phyloP scores from a whole-genome alignment of 1,140 invertebrate genomes.

The Patella vulgata region DNA sequence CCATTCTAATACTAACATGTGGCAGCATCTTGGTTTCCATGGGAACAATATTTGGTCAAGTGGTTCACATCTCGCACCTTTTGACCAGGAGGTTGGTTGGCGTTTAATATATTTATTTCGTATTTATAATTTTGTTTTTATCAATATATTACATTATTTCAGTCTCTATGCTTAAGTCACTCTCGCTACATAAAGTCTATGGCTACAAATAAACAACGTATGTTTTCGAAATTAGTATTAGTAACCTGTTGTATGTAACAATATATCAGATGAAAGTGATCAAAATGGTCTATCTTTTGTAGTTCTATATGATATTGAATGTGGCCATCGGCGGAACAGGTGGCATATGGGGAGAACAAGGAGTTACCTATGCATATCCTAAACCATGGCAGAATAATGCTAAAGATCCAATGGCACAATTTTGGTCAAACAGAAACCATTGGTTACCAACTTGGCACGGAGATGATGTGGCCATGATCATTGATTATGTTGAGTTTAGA shows the following conservation, averaged over 20 bases:
- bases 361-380: constrained; percentile 34
- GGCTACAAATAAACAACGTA: too few species aligned
- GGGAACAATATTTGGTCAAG: constrained; percentile 57
- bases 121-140: too few species aligned
- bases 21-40: constrained; percentile 36
- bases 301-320: constrained; percentile 78
- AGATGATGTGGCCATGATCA: constrained; percentile 68
- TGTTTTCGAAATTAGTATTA: too few species aligned
- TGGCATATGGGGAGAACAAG: constrained; percentile 76
- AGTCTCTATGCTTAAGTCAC: too few species aligned
- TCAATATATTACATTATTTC: too few species aligned
- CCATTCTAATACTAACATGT: constrained; percentile 10
- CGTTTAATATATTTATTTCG: too few species aligned
- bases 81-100: constrained; percentile 75
- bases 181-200: too few species aligned
- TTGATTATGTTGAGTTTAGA: constrained; percentile 67
- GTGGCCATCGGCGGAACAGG: constrained; percentile 78
- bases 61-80: constrained; percentile 72
- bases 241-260: too few species aligned
- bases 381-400: constrained; percentile 79
- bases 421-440: constrained; percentile 71
- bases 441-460: constrained; percentile 75
- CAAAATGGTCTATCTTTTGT: constrained; percentile 1
- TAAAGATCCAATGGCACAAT: constrained; percentile 65
- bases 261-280: too few species aligned